phyloP scores from a whole-genome alignment of 1,140 invertebrate genomes.

The Scaptodrosophila lebanonensis region DNA sequence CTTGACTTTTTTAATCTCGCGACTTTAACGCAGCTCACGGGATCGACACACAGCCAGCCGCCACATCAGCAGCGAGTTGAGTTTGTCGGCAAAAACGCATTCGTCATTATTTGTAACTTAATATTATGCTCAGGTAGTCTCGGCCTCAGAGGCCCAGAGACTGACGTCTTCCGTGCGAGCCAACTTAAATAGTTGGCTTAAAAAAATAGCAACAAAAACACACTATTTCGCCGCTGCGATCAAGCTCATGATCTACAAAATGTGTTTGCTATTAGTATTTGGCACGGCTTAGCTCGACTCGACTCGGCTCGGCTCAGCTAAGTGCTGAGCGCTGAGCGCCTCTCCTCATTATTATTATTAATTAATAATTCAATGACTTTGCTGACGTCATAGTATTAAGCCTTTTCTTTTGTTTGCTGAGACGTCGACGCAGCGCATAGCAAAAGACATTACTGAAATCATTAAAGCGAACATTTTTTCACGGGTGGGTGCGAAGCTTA shows the following conservation, averaged over 20 bases:
- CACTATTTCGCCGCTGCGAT: not conserved
- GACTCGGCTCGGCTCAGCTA: conserved; percentile 23
- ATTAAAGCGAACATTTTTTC: conserved; percentile 38
- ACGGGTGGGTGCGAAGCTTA: too few relatives aligned
- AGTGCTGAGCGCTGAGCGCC: not conserved
- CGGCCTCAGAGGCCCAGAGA: conserved; percentile 8
- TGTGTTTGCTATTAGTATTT: conserved; percentile 66
- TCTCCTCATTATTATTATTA: too few relatives aligned
- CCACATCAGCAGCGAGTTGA: too few relatives aligned
- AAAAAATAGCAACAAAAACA: conserved; percentile 20
- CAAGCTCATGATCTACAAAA: conserved; percentile 40
- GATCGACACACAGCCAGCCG: conserved; percentile 32
- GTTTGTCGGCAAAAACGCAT: too few relatives aligned
- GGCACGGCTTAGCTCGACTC: conserved; percentile 19
- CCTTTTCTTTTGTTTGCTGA: too few relatives aligned
- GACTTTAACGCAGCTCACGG: conserved; percentile 66
- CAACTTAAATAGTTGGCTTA: conserved; percentile 10
- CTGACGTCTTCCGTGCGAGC: conserved; percentile 21
- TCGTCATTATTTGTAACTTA: conserved; percentile 58
- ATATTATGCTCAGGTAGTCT: conserved; percentile 62
- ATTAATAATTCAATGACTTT: conserved; percentile 70
- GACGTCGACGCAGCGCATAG: conserved; percentile 20
- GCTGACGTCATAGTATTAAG: conserved; percentile 72
- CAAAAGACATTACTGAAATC: conserved; percentile 17
- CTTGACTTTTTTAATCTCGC: conserved; percentile 73